These are phyloP conservation scores for Mesembrinibis cayennensis DNA, from an alignment of 2,113 vertebrate species.

Conservation along the genomic window DNA sequence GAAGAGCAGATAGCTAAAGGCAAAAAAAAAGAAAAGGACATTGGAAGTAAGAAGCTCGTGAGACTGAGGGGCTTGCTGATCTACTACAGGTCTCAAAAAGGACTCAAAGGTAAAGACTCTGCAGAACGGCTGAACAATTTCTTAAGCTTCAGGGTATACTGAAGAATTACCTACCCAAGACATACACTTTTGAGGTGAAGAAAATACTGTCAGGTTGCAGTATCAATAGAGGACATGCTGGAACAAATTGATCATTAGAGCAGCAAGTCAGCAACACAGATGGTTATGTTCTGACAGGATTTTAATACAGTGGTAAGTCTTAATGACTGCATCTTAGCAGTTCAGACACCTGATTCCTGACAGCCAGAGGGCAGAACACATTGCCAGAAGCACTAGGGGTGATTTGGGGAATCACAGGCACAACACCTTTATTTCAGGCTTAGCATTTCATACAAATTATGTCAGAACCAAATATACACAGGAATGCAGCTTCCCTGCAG, in stretches of 20 bases:
- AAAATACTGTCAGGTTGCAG: background rate
- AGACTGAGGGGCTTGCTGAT: background rate
- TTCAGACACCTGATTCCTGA: background rate
- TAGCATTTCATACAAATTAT: background rate
- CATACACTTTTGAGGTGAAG: background rate
- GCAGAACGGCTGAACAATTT: background rate
- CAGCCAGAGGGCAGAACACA: conserved; percentile 5
- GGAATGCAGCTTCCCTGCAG: background rate
- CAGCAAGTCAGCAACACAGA: background rate
- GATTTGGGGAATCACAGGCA: background rate
- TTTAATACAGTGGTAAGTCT: background rate
- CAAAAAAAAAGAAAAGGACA: background rate
- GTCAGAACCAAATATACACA: background rate
- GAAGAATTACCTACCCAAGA: background rate
- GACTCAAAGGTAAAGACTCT: background rate
- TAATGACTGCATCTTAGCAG: background rate
- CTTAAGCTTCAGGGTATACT: background rate
- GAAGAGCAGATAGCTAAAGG: background rate
- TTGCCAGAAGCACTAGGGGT: background rate
- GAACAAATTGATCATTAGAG: background rate
- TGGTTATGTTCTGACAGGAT: background rate
- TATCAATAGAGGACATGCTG: background rate
- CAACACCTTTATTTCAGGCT: background rate
- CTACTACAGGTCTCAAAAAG: background rate
- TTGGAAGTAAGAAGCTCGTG: fast-evolving